Conservation (phyloP, 2,888 invertebrate species). For the Dynastes hyllus region DNA sequence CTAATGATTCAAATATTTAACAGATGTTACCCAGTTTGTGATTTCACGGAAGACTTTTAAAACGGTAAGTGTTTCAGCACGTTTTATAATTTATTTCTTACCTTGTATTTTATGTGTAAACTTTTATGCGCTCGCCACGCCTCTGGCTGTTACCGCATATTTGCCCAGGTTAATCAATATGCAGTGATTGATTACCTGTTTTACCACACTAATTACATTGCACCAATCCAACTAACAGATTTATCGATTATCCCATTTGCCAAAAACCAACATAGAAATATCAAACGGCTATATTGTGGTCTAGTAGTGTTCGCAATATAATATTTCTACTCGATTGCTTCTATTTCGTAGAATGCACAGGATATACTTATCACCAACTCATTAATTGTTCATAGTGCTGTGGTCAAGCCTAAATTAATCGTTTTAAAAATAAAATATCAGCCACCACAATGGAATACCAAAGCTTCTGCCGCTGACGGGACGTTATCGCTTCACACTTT, state of each 20-base stretch:
- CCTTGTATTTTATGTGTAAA: too few relatives aligned
- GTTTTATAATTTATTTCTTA: too few relatives aligned
- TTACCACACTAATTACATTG: too few relatives aligned
- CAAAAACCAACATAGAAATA: slow-evolving; percentile 1
- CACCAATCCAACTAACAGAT: too few relatives aligned
- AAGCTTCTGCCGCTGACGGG: slow-evolving; percentile 1
- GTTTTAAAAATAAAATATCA: slow-evolving; percentile 23
- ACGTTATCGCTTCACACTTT: slow-evolving; percentile 11
- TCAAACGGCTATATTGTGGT: slow-evolving; percentile 1
- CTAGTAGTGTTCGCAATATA: not conserved
- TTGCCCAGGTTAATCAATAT: too few relatives aligned
- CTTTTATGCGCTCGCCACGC: too few relatives aligned
- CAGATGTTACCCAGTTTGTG: too few relatives aligned
- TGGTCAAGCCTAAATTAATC: slow-evolving; percentile 39
- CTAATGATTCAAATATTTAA: too few relatives aligned
- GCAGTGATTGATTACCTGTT: too few relatives aligned
- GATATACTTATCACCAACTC: slow-evolving; percentile 40
- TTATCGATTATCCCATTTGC: not conserved
- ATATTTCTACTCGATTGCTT: slow-evolving; percentile 16
- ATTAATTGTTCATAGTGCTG: slow-evolving; percentile 34
- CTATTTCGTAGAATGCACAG: slow-evolving; percentile 13
- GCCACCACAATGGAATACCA: slow-evolving; percentile 35
- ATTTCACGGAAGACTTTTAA: too few relatives aligned
- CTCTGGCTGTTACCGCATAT: too few relatives aligned
- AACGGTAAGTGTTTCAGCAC: too few relatives aligned